Base-by-base conservation (phyloP, 2,888 invertebrate genomes). In the Callimorpha dominula region DNA sequence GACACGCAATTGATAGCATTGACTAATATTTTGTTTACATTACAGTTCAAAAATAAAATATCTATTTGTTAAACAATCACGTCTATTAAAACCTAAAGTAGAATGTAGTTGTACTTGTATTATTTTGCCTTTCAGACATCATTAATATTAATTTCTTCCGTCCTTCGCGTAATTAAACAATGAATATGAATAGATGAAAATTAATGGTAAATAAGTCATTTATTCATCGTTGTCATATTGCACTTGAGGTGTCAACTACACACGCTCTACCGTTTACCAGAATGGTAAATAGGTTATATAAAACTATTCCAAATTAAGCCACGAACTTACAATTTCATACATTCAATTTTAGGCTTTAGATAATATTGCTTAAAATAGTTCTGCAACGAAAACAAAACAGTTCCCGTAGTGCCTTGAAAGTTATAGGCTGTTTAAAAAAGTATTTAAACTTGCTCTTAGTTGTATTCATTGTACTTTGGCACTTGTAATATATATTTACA, bases 151-250 rank as follows among this genome's bases (percentile, higher is more conserved):
- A 83, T 83, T 76, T 73, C 54, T 65, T 65, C 73, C 50, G 75
- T 73, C 72, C 73, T 72, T 78, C 57, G 65, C 60, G 71, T 78
- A 71, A 71, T 57, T 54, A 46, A 42, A 65, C 62, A 78, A 81
- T 82, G 78, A 83, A 78, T 81, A 80, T 80, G 66, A 79, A 79
- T 82, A 71, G 65, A 82, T 77, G 77, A 83, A 80, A 83, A 81
- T 80, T 69, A 80, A 83, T 83, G 74, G 20, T 79, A 83, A 79
- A 73, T 76, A 82, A 76, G 72, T 80, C 68, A 76, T 81, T 79
- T 78, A 81, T 81, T 75, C 81, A 76, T 74, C 73, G 74, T 79
- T 75, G 65, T 80, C 68, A 66, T 69, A 72, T 67, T 77, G 79
- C 81, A 82, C 76, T 78, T 71, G 64, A 70, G 75, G 73, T 82